Conservation (phyloP, 2,113 vertebrate species). For the Erpornis zantholeuca region DNA sequence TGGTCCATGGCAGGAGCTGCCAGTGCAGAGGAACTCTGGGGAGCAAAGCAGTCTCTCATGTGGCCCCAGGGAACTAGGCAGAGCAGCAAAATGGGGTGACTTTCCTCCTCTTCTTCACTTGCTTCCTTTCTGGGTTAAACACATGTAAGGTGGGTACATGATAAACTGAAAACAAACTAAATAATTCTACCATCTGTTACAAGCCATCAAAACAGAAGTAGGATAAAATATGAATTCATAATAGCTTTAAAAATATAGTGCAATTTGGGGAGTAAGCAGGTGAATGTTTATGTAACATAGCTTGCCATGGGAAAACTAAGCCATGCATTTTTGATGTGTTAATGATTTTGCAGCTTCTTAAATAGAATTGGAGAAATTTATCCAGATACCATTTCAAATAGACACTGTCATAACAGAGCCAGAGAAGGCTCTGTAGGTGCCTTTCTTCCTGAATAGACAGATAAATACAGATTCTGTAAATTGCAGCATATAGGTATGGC, state of each 20-base stretch:
- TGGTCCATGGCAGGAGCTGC: background rate
- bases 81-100: background rate
- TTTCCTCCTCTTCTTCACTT: background rate
- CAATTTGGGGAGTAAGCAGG: slow-evolving; percentile 12
- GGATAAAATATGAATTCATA: slow-evolving; percentile 45
- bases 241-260: slow-evolving; percentile 20
- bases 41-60: background rate
- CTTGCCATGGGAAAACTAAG: background rate
- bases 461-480: background rate
- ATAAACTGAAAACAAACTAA: background rate
- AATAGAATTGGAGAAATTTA: background rate
- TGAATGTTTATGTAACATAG: slow-evolving; percentile 39
- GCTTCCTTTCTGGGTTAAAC: background rate
- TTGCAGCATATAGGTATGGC: background rate
- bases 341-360: slow-evolving; percentile 7
- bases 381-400: background rate
- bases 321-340: background rate
- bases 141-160: background rate
- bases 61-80: background rate
- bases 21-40: background rate
- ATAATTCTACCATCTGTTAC: slow-evolving; percentile 41
- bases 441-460: background rate
- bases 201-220: slow-evolving; percentile 22
- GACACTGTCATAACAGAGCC: background rate
- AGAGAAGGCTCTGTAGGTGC: background rate